Conservation (phyloP, 2,888 invertebrate genomes). For the Hylaea fasciaria region DNA sequence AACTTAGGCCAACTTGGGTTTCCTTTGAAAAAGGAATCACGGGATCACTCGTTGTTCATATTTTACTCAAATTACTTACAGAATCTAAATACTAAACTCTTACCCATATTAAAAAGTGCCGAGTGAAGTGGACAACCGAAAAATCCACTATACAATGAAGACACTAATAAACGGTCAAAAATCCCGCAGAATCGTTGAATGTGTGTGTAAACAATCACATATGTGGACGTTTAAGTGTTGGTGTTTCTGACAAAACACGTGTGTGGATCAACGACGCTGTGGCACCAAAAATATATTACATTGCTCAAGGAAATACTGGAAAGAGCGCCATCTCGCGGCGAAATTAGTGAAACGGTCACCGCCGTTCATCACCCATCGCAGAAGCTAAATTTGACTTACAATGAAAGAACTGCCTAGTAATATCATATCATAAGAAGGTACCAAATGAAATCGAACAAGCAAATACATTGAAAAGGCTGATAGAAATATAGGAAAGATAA, state of each 20-base stretch:
- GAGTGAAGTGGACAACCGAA: conserved; percentile 20
- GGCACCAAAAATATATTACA: conserved; percentile 1
- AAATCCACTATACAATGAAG: conserved; percentile 50
- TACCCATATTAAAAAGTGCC: neutral
- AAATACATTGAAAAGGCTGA: neutral
- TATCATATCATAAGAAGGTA: neutral
- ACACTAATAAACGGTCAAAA: conserved; percentile 43
- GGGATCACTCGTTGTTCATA: no score
- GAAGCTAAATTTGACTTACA: neutral
- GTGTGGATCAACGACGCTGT: conserved; percentile 26
- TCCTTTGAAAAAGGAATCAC: no score
- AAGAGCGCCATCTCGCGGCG: conserved; percentile 18
- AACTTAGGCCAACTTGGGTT: no score
- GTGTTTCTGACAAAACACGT: conserved; percentile 56
- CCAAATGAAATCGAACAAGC: neutral
- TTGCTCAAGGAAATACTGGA: conserved; percentile 1
- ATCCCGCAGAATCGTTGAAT: conserved; percentile 48
- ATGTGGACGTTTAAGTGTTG: conserved; percentile 61
- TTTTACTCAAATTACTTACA: neutral
- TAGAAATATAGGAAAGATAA: neutral
- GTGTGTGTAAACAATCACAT: conserved; percentile 53
- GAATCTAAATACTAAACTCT: neutral
- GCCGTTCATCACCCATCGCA: conserved; percentile 39
- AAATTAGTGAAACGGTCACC: conserved; percentile 17
- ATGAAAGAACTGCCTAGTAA: no score